Percentiles rank a stretch among this genome's conserved stretches.
phyloP scores from a whole-genome alignment of 2,888 invertebrate species.

The Adineta ricciae region DNA sequence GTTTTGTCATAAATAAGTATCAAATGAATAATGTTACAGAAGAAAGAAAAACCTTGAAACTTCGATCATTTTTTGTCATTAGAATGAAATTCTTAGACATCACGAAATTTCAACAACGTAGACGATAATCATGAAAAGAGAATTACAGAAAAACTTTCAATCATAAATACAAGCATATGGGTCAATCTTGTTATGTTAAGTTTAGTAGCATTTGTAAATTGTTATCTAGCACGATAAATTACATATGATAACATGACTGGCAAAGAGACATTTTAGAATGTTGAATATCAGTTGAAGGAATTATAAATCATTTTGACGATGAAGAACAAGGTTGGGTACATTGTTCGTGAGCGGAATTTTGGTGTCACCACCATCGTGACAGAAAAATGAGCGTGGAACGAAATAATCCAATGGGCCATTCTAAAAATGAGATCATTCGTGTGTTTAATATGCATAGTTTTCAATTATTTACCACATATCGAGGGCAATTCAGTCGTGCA shows the following conservation, averaged over 20 bases:
- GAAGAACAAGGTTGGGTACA: background rate
- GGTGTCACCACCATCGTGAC: background rate
- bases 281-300: background rate
- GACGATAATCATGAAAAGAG: background rate
- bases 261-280: background rate
- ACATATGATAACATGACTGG: background rate
- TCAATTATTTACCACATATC: conserved; percentile 18
- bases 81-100: background rate
- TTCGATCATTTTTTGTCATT: background rate
- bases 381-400: background rate
- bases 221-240: background rate
- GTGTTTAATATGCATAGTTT: background rate
- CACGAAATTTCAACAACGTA: background rate
- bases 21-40: background rate
- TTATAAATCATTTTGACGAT: background rate
- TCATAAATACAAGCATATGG: background rate
- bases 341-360: background rate
- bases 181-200: background rate
- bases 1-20: background rate
- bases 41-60: background rate
- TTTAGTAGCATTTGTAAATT: background rate
- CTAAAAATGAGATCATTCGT: background rate
- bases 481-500: conserved; percentile 62
- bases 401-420: background rate
- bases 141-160: background rate